Evolutionary conservation across 1,140 invertebrate genomes (phyloP).

Genomic region (Bombus fervidus): DNA sequence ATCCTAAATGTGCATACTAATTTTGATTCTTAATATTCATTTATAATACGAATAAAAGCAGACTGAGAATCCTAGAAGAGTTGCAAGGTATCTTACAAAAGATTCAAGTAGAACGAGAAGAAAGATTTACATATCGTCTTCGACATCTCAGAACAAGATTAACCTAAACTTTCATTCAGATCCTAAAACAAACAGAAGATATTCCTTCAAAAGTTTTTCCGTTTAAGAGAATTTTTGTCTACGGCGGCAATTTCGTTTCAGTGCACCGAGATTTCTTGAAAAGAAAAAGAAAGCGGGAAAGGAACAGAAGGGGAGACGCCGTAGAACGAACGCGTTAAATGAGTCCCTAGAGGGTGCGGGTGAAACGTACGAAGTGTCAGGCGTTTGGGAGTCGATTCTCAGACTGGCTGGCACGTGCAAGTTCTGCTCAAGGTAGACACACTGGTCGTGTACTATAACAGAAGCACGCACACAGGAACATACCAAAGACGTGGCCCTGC

Average conservation of each 20-base stretch:
- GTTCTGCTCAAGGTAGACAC: conserved; percentile 50
- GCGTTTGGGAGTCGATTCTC: conserved; percentile 58
- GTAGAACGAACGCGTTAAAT: conserved; percentile 53
- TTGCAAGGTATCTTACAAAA: background rate
- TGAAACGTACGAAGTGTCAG: conserved; percentile 51
- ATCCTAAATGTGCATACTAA: no score
- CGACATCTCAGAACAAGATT: background rate
- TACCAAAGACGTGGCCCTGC: background rate
- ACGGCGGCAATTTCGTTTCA: conserved; percentile 3
- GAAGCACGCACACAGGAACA: background rate
- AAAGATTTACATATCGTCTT: background rate
- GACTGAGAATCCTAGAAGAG: background rate
- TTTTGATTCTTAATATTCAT: no score
- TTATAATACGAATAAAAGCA: no score
- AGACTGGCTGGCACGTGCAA: conserved; percentile 47
- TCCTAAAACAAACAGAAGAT: background rate
- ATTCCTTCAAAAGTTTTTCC: background rate
- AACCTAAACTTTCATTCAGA: background rate
- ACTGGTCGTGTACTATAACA: background rate
- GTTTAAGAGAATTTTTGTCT: conserved; percentile 3
- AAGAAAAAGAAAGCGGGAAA: background rate
- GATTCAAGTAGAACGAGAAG: no score
- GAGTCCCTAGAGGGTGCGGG: conserved; percentile 44
- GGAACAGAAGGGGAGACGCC: conserved; percentile 29
- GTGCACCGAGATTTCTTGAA: conserved; percentile 47